These are phyloP conservation scores for Prenolepis imparis DNA, from an alignment of 2,888 invertebrate species.

Conservation along the genomic window DNA sequence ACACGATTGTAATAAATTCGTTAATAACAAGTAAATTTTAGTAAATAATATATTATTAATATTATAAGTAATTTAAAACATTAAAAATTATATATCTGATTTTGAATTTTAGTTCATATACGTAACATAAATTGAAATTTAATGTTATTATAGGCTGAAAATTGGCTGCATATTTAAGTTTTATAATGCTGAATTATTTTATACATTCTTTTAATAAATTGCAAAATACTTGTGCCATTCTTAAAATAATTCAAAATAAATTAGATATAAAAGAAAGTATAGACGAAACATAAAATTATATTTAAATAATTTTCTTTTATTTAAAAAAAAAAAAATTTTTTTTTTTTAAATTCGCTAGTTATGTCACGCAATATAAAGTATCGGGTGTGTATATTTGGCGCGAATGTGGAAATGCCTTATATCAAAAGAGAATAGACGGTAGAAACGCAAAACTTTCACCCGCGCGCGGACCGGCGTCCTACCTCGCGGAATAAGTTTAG, in stretches of 20 bases:
- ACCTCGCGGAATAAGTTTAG: constrained; percentile 77
- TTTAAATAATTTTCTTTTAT: neutral
- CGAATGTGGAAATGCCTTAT: constrained; percentile 55
- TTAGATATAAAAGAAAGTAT: neutral
- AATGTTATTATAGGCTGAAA: neutral
- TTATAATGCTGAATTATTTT: neutral
- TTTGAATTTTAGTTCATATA: neutral
- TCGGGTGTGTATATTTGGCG: constrained; percentile 4
- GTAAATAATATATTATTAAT: neutral
- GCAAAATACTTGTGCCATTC: neutral
- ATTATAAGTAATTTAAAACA: neutral
- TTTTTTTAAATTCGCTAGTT: constrained; percentile 12
- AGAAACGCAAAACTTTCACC: constrained; percentile 71
- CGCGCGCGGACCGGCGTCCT: constrained; percentile 20
- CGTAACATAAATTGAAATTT: neutral
- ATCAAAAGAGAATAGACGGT: constrained; percentile 72
- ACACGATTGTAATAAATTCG: neutral
- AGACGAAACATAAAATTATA: neutral
- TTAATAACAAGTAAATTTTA: neutral
- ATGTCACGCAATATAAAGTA: constrained; percentile 24
- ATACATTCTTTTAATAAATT: neutral
- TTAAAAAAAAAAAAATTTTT: neutral
- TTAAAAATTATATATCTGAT: neutral
- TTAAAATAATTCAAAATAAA: neutral
- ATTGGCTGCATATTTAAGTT: neutral